Base-by-base conservation (phyloP, 2,888 invertebrate genomes). In the Busseola fusca region DNA sequence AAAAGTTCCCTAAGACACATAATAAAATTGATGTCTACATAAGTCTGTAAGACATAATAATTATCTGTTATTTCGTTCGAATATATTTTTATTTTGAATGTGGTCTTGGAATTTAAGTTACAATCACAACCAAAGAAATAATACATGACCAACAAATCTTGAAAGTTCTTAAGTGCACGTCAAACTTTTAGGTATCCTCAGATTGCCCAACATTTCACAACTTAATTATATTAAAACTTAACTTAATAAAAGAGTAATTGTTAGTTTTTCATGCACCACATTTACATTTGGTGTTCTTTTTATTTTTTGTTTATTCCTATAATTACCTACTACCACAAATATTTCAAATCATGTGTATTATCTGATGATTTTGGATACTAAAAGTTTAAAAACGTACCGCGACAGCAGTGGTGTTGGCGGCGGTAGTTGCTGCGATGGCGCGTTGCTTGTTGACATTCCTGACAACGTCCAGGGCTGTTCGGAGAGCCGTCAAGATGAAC, bases 401-500 rank as follows among this genome's bases (percentile, higher is more conserved):
- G 21, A 92, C 54, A 45, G 89, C 84, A n/a, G 93, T 92, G 18
- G 83, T 82, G 59, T 91, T 92, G 10, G 81, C 83, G 64, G 90
- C 89, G 18, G 72, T 75, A 27, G 82, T 57, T 0, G 86, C 83
- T 21, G 72, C 75, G 25, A 84, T 84, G 12, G 90, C 88, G 5
- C 92, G 88, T 54, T 92, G 91, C 82, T 91, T 94, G 84, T 96
- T 96, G 60, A 95, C 91, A 66, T 91, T 95, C 54, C 94, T 90
- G 34, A 96, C 91, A 3, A 96, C 94, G 45, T 96, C 96, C 2
- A 95, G 88, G 0, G 92, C 92, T 0, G 96, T 96, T 5, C 94
- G 90, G n/a, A 96, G 81, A 0, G 94, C 92, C 0, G 94, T 94
- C 25, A 96, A 89, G 72, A 96, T 89, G 66, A 96, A 83, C 87